A percentile compares a stretch with the other conserved stretches of the same genome.
phyloP scores from a whole-genome alignment of 2,888 invertebrate genomes.

The Mimachlamys varia region DNA sequence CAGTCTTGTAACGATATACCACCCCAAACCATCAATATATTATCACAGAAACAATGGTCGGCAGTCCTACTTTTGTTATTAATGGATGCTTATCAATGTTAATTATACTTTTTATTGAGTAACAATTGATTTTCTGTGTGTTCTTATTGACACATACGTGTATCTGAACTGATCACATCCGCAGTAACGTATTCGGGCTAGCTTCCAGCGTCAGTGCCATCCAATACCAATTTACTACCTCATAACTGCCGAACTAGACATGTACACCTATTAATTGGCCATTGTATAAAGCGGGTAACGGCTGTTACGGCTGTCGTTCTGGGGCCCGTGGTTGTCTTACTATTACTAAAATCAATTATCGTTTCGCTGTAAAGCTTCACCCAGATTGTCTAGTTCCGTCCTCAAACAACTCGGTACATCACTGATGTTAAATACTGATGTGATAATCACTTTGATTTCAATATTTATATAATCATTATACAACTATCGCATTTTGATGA shows the following conservation, averaged over 20 bases:
- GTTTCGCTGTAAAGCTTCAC: not conserved
- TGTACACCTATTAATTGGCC: conserved; percentile 31
- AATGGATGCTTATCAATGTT: too few species aligned
- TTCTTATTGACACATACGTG: not conserved
- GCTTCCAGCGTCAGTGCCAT: not conserved
- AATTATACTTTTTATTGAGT: too few species aligned
- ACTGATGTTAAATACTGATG: too few species aligned
- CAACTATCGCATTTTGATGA: too few species aligned
- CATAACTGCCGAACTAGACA: conserved; percentile 15
- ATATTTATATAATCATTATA: too few species aligned
- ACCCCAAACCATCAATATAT: too few species aligned
- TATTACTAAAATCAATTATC: not conserved
- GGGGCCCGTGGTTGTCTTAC: not conserved
- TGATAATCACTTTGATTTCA: too few species aligned
- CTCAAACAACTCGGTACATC: not conserved
- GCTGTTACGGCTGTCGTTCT: not conserved
- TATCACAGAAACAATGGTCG: too few species aligned
- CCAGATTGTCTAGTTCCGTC: not conserved
- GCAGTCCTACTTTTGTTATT: too few species aligned
- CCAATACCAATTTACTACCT: conserved; percentile 7
- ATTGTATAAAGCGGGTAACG: conserved; percentile 10
- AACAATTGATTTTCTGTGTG: not conserved
- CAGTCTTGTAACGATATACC: too few species aligned
- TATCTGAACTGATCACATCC: not conserved
- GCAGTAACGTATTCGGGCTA: not conserved